phyloP scores from a whole-genome alignment of 1,140 invertebrate genomes.

The Nasonia longicornis region DNA sequence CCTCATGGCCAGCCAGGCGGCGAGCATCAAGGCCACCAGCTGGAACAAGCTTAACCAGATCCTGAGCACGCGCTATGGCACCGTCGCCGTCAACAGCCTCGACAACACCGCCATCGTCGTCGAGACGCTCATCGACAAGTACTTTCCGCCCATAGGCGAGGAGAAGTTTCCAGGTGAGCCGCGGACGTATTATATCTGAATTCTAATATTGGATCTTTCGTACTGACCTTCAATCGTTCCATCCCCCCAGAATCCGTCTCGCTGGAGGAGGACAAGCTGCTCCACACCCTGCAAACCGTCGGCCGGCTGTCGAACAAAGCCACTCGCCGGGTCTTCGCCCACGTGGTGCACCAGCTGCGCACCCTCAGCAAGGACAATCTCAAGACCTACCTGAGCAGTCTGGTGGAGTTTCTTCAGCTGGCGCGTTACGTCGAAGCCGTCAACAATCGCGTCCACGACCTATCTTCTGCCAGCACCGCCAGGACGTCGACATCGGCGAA shows the following conservation, averaged over 20 bases:
- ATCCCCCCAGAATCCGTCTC: slow-evolving; percentile 66
- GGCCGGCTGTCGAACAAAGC: slow-evolving; percentile 78
- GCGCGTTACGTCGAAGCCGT: slow-evolving; percentile 70
- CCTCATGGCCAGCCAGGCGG: slow-evolving; percentile 69
- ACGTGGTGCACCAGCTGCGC: slow-evolving; percentile 73
- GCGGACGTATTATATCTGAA: no score
- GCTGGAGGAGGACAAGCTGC: slow-evolving; percentile 73
- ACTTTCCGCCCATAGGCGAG: slow-evolving; percentile 73
- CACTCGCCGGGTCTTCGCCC: slow-evolving; percentile 75
- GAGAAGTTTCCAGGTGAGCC: slow-evolving; percentile 64
- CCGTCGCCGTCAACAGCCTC: slow-evolving; percentile 73
- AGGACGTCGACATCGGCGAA: no score
- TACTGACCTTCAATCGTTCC: no score
- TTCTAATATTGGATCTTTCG: no score
- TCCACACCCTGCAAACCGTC: slow-evolving; percentile 79
- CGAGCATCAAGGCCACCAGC: slow-evolving; percentile 74
- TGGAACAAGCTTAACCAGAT: slow-evolving; percentile 80
- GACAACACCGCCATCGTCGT: slow-evolving; percentile 73
- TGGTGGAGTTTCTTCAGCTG: slow-evolving; percentile 75
- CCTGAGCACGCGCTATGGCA: slow-evolving; percentile 75
- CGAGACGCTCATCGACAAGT: slow-evolving; percentile 76
- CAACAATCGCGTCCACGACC: slow-evolving; percentile 52
- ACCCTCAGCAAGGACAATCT: slow-evolving; percentile 72
- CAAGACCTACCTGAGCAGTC: slow-evolving; percentile 72
- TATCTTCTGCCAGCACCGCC: not conserved